Percentiles rank a stretch among this genome's conserved stretches.
Conservation (phyloP, 2,888 invertebrate species). For the Drosophila anomelani region DNA sequence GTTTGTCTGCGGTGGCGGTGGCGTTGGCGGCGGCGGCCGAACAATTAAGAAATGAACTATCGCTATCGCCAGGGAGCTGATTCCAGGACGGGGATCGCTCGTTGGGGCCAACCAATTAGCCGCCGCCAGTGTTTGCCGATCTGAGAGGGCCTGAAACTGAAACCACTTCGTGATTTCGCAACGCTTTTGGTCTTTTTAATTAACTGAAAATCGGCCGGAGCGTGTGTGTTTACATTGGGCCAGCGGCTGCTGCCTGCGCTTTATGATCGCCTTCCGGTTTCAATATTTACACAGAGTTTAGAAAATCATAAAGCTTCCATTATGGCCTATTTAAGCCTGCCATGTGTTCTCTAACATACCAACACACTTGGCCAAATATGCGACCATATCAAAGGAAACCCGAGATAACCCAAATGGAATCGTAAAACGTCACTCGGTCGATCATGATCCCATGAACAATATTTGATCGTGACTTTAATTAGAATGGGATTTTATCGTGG, state of each 20-base stretch:
- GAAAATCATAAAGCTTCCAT: constrained; percentile 69
- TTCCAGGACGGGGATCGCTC: constrained; percentile 32
- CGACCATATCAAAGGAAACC: constrained; percentile 28
- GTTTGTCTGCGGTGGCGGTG: constrained; percentile 32
- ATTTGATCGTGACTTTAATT: constrained; percentile 40
- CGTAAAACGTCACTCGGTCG: constrained; percentile 27
- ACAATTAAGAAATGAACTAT: constrained; percentile 79
- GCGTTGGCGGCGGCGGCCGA: constrained; percentile 40
- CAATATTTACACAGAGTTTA: constrained; percentile 69
- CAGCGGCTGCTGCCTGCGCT: constrained; percentile 60
- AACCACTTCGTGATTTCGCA: constrained; percentile 43
- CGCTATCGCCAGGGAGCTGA: constrained; percentile 55
- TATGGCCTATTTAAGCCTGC: constrained; percentile 58
- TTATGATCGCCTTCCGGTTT: constrained; percentile 74
- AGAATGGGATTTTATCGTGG: constrained; percentile 11
- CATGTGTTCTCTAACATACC: constrained; percentile 44
- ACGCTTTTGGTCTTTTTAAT: constrained; percentile 70
- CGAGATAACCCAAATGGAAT: constrained; percentile 33
- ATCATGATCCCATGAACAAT: constrained; percentile 34
- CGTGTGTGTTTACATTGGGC: constrained; percentile 57
- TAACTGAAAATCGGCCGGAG: constrained; percentile 55
- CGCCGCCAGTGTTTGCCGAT: constrained; percentile 64
- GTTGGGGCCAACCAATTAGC: constrained; percentile 59
- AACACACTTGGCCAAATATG: constrained; percentile 43
- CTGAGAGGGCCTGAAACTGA: constrained; percentile 29